phyloP scores from a whole-genome alignment of 2,113 vertebrate species.

The Corvus cornix region DNA sequence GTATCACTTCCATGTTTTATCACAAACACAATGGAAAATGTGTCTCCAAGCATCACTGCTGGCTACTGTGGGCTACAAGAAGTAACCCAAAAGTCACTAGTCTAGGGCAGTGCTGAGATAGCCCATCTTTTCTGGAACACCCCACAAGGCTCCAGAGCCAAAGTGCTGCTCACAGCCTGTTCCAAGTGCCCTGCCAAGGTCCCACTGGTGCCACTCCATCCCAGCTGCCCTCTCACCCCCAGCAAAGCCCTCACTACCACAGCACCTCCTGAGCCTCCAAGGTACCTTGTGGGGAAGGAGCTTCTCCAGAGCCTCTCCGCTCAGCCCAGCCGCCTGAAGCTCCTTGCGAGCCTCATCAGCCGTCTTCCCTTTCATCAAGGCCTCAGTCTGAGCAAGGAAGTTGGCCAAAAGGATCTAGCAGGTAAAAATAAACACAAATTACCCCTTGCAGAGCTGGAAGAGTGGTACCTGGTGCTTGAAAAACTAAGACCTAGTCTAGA shows the following conservation, averaged over 20 bases:
- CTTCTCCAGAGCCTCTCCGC: slow-evolving; percentile 80
- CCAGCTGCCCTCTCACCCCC: fast-evolving
- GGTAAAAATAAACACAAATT: not conserved
- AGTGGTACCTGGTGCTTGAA: not conserved
- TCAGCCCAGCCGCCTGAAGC: slow-evolving; percentile 81
- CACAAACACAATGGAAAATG: not conserved
- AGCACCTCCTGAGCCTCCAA: fast-evolving
- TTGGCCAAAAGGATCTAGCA: slow-evolving; percentile 91
- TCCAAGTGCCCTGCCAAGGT: not conserved
- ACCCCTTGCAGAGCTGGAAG: not conserved
- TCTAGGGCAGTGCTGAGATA: not conserved
- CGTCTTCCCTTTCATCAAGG: slow-evolving; percentile 94
- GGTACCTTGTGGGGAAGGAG: slow-evolving; percentile 93
- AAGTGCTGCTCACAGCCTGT: not conserved
- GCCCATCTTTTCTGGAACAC: not conserved
- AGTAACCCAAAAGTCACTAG: not conserved
- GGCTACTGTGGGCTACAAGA: not conserved
- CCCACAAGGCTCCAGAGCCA: not conserved
- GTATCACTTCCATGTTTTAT: fast-evolving
- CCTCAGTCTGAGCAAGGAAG: slow-evolving; percentile 96
- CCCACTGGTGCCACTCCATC: fast-evolving
- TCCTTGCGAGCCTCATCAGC: slow-evolving; percentile 86
- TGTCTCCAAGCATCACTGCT: not conserved
- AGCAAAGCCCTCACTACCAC: fast-evolving
- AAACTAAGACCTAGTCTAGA: not conserved